Percentiles rank a stretch among this genome's conserved stretches.
Evolutionary conservation across 2,113 vertebrate species (phyloP).

Genomic region (Pseudorasbora parva): DNA sequence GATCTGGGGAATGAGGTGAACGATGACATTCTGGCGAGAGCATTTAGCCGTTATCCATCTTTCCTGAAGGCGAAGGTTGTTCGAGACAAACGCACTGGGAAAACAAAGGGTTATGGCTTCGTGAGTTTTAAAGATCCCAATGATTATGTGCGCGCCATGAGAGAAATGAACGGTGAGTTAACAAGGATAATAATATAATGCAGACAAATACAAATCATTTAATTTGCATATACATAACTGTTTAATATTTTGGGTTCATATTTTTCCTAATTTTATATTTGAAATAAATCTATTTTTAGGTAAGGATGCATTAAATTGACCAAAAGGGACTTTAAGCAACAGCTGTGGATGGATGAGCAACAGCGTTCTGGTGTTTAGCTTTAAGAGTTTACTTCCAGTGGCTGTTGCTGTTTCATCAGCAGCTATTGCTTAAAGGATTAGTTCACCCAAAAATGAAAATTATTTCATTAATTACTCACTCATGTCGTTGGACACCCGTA

Average conservation of each 20-base stretch:
- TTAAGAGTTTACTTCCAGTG: too few relatives aligned
- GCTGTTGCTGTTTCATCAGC: too few relatives aligned
- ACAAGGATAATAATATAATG: neutral
- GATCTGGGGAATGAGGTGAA: conserved; percentile 94
- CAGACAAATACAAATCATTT: neutral
- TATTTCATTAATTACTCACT: too few relatives aligned
- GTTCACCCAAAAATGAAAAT: too few relatives aligned
- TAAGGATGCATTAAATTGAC: neutral
- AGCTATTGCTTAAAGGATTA: too few relatives aligned
- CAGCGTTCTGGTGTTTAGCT: too few relatives aligned
- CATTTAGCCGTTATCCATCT: conserved; percentile 90
- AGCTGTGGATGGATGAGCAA: too few relatives aligned
- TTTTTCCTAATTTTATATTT: neutral
- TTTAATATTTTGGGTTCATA: neutral
- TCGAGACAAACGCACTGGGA: conserved; percentile 91
- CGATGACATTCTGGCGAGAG: conserved; percentile 89
- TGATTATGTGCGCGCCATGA: conserved; percentile 91
- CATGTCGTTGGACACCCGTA: too few relatives aligned
- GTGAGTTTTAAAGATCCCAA: conserved; percentile 95
- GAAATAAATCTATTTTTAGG: neutral
- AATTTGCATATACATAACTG: neutral
- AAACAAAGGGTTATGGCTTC: conserved; percentile 93
- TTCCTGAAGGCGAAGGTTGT: conserved; percentile 94
- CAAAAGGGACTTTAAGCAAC: neutral
- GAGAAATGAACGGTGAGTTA: conserved; percentile 91